These are phyloP conservation scores for Acanthisitta chloris DNA, from an alignment of 2,113 vertebrate species.

Conservation along the genomic window DNA sequence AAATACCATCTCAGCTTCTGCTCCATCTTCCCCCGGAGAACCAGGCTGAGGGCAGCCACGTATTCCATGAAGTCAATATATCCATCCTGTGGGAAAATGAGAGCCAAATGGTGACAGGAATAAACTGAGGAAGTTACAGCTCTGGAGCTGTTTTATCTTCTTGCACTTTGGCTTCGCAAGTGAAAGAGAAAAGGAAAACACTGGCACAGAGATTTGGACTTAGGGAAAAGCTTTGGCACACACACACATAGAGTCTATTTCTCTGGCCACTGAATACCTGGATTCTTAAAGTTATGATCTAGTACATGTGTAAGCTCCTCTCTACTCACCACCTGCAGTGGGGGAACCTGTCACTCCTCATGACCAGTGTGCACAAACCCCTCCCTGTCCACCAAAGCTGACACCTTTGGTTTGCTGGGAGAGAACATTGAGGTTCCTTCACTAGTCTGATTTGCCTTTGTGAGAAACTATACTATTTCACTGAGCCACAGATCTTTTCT, in stretches of 20 bases:
- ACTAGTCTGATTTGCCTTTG: neutral
- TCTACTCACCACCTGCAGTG: neutral
- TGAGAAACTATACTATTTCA: neutral
- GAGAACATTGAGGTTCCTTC: neutral
- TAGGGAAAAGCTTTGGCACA: neutral
- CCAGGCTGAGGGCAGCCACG: slow-evolving; percentile 88
- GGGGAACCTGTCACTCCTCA: neutral
- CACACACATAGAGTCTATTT: neutral
- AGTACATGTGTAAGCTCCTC: neutral
- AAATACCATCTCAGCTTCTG: slow-evolving; percentile 94
- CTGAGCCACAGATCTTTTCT: neutral
- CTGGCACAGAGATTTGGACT: neutral
- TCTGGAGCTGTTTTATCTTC: neutral
- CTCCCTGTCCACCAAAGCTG: neutral
- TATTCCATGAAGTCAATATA: slow-evolving; percentile 94
- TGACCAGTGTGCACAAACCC: neutral
- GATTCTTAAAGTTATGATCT: neutral
- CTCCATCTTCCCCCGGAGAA: slow-evolving; percentile 92
- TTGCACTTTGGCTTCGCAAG: neutral
- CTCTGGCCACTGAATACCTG: neutral
- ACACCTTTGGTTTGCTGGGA: neutral
- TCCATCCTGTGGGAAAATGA: slow-evolving; percentile 75
- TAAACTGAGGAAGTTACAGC: neutral
- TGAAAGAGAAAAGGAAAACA: neutral
- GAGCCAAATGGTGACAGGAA: neutral